Base-by-base conservation (phyloP, 2,888 invertebrate species). In the Auanema sp. region DNA sequence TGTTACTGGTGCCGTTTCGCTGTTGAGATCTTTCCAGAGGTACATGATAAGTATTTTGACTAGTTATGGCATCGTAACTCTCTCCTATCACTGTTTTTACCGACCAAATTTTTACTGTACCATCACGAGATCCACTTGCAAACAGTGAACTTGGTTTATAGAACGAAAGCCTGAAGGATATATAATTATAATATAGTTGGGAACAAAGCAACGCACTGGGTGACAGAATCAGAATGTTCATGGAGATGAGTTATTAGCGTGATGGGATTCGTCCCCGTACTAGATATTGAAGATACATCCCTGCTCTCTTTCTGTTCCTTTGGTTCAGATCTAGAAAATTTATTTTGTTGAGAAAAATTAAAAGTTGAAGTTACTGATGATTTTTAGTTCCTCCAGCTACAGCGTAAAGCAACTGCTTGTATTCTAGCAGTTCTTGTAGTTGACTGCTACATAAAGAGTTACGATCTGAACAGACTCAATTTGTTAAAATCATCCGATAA, bases 161-260 rank as follows among this genome's bases (percentile, higher is more conserved):
- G 8, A 5, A 33, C 8, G 33, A 33, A 8, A 33, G 33, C 8
- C 33, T 33, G 4, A 33, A 33, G 8, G 8, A 33, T 33, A 5
- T 33, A 5, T 3, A 33, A 5, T 8, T 5, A 33, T 33, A 8
- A 8, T 3, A 5, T 33, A 33, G 8, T 5, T 8, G 33, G 33
- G 47, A 47, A 47, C n/a, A 43, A 6, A 6, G n/a, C 12, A n/a
- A 64, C 70, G 33, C 21, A 76, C 75, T 77, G 71, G 11, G 67
- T 65, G 6, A 78, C 57, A n/a, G 58, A 56, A 5, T 60, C 65
- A 5, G 69, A 64, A 64, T 81, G 81, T 64, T 81, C 81, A 54
- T 81, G 80, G 11, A 80, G 66, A 70, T 79, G 77, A 8, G 69
- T 76, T 25, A 73, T 59, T 2, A 76, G 55, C 6, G 24, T 66